Base-by-base conservation (phyloP, 1,140 invertebrate genomes). In the Drosophila virilis region DNA sequence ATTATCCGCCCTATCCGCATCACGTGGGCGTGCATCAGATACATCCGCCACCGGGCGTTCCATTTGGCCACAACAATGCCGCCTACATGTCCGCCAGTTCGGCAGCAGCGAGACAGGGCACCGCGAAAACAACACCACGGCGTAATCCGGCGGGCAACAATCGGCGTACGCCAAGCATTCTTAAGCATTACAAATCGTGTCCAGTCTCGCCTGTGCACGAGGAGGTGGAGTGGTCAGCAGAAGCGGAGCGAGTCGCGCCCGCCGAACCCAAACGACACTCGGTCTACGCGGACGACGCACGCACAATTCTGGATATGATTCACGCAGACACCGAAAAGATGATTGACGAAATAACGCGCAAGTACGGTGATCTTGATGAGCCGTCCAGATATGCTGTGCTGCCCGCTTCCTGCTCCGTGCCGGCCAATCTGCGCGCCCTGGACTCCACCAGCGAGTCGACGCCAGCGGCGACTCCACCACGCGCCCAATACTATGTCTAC, bases 401-500 rank as follows among this genome's bases (percentile, higher is more conserved):
- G 6, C 78, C 81, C 5, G 54, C 68, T 2, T 91, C 91, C 32
- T 80, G 79, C 52, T 92, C 89, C 8, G 77, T 91, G 75, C 82
- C 89, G 1, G 73, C 80, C 1, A 84, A 92, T 57, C 33, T 92
- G 6, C 51, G 77, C 1, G 80, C 77, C 0, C 51, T 88, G 1
- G 84, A 71, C 7, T 78, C 80, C 33, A 84, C 85, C 0, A 80
- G 85, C 0, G 84, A 89, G 2, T 84, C 80, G 0, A 89, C 84
- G 37, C 84, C 76, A 0, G 77, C 79, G 0, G 70, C 62, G 1
- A 80, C 64, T 77, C 93, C 79, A 92, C 93, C 70, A 91, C 93
- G 15, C 0, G 58, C 96, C 8, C 96, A 97, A 78, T 96, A 96
- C 84, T 96, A 96, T 86, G 96, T 97, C 40, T 96, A 95, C 70